A percentile compares a stretch with the other conserved stretches of the same genome.
phyloP scores from a whole-genome alignment of 2,888 invertebrate species.

The Tipula unca region DNA sequence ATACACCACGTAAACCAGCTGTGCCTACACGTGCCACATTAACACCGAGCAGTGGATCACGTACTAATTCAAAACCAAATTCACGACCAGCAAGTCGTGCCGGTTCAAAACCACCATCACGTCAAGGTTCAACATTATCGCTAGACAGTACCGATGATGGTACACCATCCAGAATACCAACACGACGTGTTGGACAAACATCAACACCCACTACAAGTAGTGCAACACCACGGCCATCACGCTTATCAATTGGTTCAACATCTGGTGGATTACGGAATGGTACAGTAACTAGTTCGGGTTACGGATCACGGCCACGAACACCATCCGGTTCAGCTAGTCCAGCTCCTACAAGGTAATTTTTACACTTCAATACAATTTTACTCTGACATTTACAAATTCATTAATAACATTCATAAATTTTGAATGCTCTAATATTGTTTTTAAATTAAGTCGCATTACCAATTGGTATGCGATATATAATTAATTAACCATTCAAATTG shows the following conservation, averaged over 20 bases:
- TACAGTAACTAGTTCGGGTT: slow-evolving; percentile 38
- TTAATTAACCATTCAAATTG: not conserved
- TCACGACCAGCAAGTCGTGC: slow-evolving; percentile 78
- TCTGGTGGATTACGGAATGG: slow-evolving; percentile 52
- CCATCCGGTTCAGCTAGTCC: slow-evolving; percentile 72
- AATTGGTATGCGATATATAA: not conserved
- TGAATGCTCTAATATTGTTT: not conserved
- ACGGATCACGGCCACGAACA: slow-evolving; percentile 57
- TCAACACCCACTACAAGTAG: slow-evolving; percentile 47
- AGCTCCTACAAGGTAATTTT: slow-evolving; percentile 61
- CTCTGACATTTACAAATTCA: not conserved
- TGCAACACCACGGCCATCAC: slow-evolving; percentile 46
- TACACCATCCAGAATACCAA: slow-evolving; percentile 73
- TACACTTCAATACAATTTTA: not conserved
- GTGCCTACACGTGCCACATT: slow-evolving; percentile 20
- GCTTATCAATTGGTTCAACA: slow-evolving; percentile 51
- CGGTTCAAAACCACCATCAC: slow-evolving; percentile 86
- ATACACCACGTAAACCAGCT: slow-evolving; percentile 43
- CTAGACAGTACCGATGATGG: slow-evolving; percentile 86
- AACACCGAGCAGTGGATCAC: slow-evolving; percentile 51
- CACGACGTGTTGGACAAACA: slow-evolving; percentile 54
- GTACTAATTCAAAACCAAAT: slow-evolving; percentile 66
- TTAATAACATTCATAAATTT: not conserved
- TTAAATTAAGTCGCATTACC: not conserved
- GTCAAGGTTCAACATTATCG: slow-evolving; percentile 87